A percentile compares a stretch with the other conserved stretches of the same genome.
These are phyloP conservation scores for Euplexia lucipara DNA, from an alignment of 2,888 invertebrate species.

Conservation along the genomic window DNA sequence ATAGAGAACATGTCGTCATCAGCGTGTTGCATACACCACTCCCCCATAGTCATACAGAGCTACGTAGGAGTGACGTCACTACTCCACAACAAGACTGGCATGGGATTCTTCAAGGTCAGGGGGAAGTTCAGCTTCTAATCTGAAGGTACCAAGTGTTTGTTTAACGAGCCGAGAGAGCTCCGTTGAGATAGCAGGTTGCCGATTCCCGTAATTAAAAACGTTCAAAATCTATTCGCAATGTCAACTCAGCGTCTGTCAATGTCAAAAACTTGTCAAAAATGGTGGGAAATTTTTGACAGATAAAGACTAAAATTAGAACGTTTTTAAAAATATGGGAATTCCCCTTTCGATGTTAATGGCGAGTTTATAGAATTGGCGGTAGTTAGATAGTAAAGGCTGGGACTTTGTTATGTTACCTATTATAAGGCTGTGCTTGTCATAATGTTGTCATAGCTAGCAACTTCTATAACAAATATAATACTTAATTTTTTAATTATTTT, in stretches of 20 bases:
- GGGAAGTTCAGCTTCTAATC: slow-evolving; percentile 95
- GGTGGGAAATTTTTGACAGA: too few relatives aligned
- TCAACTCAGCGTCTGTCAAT: too few relatives aligned
- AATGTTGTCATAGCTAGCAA: too few relatives aligned
- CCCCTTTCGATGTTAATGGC: slow-evolving; percentile 6
- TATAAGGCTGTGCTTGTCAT: not conserved
- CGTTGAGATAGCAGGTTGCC: slow-evolving; percentile 1
- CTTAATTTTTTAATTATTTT: too few relatives aligned
- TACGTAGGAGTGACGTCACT: slow-evolving; percentile 95
- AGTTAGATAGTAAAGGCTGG: slow-evolving; percentile 48
- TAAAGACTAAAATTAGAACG: too few relatives aligned
- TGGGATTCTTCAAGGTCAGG: slow-evolving; percentile 97
- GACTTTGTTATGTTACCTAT: slow-evolving; percentile 51
- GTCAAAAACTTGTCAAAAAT: too few relatives aligned
- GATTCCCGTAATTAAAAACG: too few relatives aligned
- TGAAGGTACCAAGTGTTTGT: slow-evolving; percentile 26
- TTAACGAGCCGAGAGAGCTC: slow-evolving; percentile 5
- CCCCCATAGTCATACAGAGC: slow-evolving; percentile 94
- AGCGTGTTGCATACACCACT: slow-evolving; percentile 91
- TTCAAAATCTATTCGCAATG: too few relatives aligned
- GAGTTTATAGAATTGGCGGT: slow-evolving; percentile 26
- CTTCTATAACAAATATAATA: too few relatives aligned
- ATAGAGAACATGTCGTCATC: slow-evolving; percentile 87
- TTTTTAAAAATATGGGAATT: too few relatives aligned
- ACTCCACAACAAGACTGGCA: slow-evolving; percentile 95